Percentiles rank a stretch among this genome's conserved stretches.
Conservation (phyloP, 2,888 invertebrate species). For the Ferrisia virgata region DNA sequence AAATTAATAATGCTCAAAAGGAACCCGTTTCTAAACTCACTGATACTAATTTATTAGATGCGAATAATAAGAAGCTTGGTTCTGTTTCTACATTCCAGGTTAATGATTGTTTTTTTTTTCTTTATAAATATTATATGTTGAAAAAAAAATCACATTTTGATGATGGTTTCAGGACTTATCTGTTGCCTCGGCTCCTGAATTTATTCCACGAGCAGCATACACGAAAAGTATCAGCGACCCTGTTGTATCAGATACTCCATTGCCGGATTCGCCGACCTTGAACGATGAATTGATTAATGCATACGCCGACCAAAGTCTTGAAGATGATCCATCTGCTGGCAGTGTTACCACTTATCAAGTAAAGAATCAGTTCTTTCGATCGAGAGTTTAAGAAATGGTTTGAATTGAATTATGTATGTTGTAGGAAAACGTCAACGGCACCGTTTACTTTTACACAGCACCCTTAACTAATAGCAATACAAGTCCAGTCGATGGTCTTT, state of each 20-base stretch:
- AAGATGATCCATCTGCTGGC: slow-evolving; percentile 23
- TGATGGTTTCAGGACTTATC: slow-evolving; percentile 35
- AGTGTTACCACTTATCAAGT: slow-evolving; percentile 41
- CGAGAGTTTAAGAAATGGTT: background rate
- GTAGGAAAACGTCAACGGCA: slow-evolving; percentile 88
- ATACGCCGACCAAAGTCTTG: slow-evolving; percentile 23
- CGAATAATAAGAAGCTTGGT: slow-evolving; percentile 25
- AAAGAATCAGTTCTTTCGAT: background rate
- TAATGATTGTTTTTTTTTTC: no score
- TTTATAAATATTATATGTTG: background rate
- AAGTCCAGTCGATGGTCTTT: slow-evolving; percentile 40
- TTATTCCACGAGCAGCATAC: slow-evolving; percentile 38
- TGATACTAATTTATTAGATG: background rate
- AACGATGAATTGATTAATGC: slow-evolving; percentile 32
- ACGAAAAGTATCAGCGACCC: slow-evolving; percentile 40
- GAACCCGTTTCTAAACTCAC: background rate
- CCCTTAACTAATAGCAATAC: slow-evolving; percentile 50
- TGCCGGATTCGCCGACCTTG: slow-evolving; percentile 28
- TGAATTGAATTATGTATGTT: slow-evolving; percentile 50
- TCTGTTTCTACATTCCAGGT: slow-evolving; percentile 42
- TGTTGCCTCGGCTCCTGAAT: slow-evolving; percentile 43
- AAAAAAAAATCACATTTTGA: background rate
- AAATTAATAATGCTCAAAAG: slow-evolving; percentile 27
- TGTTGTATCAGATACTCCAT: slow-evolving; percentile 18
- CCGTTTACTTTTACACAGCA: slow-evolving; percentile 87